phyloP scores from a whole-genome alignment of 1,140 invertebrate species.

The Pseudachorutes palmiensis region DNA sequence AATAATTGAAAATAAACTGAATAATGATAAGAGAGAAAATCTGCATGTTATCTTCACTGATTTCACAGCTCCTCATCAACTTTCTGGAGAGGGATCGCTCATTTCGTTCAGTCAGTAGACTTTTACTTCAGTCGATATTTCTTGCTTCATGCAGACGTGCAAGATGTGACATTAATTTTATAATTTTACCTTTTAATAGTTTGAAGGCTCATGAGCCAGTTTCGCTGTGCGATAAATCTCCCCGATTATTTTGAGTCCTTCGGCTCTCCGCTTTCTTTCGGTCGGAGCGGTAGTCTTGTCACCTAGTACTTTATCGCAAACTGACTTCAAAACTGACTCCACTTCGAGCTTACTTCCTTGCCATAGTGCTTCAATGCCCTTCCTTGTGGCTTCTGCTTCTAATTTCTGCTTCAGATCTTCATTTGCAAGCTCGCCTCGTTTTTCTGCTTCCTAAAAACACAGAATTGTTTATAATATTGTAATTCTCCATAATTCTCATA shows the following conservation, averaged over 20 bases:
- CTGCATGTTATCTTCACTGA: no score
- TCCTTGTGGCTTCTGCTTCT: conserved; percentile 32
- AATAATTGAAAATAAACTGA: no score
- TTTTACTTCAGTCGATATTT: no score
- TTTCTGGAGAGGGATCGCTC: no score
- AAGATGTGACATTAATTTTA: no score
- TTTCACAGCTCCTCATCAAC: no score
- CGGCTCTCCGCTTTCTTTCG: conserved; percentile 24
- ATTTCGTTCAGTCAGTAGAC: no score
- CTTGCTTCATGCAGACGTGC: no score
- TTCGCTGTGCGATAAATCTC: conserved; percentile 30
- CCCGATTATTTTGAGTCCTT: conserved; percentile 36
- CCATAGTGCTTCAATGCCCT: conserved; percentile 36
- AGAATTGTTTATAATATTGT: not conserved
- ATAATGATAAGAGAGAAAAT: no score
- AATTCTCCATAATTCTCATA: not conserved
- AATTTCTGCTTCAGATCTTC: conserved; percentile 29
- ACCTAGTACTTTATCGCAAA: conserved; percentile 33
- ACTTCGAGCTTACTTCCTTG: conserved; percentile 38
- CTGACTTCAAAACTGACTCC: conserved; percentile 32
- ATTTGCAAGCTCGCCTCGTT: conserved; percentile 26
- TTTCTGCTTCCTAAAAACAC: conserved; percentile 32
- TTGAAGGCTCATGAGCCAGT: not conserved
- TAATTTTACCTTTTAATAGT: no score
- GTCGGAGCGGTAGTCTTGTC: conserved; percentile 17